Conservation (phyloP, 2,797 vertebrate species). For the Microctenopoma stevenorrisi region DNA sequence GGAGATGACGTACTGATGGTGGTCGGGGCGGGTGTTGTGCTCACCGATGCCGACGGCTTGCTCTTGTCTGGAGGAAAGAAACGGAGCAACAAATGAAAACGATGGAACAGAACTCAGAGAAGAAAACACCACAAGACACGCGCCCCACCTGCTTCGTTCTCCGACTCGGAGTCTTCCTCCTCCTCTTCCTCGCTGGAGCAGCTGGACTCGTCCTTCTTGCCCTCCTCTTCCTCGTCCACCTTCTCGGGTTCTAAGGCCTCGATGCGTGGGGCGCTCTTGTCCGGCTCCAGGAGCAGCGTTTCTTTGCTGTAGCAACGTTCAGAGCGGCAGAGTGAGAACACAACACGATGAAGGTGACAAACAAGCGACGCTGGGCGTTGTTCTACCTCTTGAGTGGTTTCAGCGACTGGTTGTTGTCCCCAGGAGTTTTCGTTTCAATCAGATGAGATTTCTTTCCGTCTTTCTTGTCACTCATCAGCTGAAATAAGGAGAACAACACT, state of each 20-base stretch:
- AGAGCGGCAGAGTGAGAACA: no score
- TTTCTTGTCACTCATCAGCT: conserved; percentile 95
- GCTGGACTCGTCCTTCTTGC: conserved; percentile 98
- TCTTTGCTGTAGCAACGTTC: conserved; percentile 86
- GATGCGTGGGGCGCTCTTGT: conserved; percentile 91
- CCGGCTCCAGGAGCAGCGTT: conserved; percentile 92
- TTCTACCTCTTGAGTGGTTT: conserved; percentile 92
- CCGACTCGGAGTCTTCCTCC: conserved; percentile 97
- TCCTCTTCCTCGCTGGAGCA: conserved; percentile 99
- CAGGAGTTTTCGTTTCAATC: conserved; percentile 94
- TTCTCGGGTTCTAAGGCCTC: conserved; percentile 97
- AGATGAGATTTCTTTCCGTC: conserved; percentile 94
- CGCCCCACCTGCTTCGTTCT: conserved; percentile 91
- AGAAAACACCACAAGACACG: background rate
- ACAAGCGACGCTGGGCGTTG: no score
- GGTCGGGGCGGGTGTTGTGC: conserved; percentile 78
- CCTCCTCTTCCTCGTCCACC: conserved; percentile 94
- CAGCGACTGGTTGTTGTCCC: conserved; percentile 95
- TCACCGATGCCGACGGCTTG: conserved; percentile 87
- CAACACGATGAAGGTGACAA: no score
- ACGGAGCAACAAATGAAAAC: background rate
- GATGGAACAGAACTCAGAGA: no score
- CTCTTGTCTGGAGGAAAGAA: conserved; percentile 86
- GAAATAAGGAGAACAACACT: conserved; percentile 48
- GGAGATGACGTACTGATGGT: conserved; percentile 85